Conservation (phyloP, 2,888 invertebrate genomes). For the Eretmocerus hayati region DNA sequence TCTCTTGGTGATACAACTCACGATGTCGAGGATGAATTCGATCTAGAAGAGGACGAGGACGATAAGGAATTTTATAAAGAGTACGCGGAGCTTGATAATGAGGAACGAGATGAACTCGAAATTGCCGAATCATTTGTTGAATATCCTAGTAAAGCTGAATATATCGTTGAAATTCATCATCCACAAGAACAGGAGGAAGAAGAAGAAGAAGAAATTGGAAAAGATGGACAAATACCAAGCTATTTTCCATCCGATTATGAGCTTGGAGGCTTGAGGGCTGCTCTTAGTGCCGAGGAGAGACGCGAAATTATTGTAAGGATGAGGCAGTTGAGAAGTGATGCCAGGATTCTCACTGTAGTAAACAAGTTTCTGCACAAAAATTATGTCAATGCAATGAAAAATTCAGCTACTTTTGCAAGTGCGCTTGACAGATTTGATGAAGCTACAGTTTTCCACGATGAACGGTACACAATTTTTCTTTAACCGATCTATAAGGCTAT, state of each 20-base stretch:
- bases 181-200: constrained; percentile 9
- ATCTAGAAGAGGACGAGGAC: too few species aligned
- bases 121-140: too few species aligned
- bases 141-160: too few species aligned
- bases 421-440: constrained; percentile 24
- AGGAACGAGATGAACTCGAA: too few species aligned
- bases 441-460: constrained; percentile 13
- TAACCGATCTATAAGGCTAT: too few species aligned
- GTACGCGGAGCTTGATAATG: too few species aligned
- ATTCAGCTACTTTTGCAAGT: constrained; percentile 9
- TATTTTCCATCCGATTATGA: background rate
- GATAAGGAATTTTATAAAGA: too few species aligned
- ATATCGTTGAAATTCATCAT: background rate
- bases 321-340: constrained; percentile 19
- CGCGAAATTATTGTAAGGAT: constrained; percentile 18
- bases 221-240: background rate
- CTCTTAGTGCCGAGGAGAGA: constrained; percentile 16
- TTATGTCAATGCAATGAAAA: constrained; percentile 21
- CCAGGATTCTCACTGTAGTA: constrained; percentile 14
- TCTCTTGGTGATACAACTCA: background rate
- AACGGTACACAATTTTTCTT: constrained; percentile 12
- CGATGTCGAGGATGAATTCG: background rate
- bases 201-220: background rate
- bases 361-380: constrained; percentile 28
- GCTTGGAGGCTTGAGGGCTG: background rate